Percentiles rank a stretch among this genome's conserved stretches.
Evolutionary conservation across 2,888 invertebrate species (phyloP).

Genomic region (Hyalella azteca): DNA sequence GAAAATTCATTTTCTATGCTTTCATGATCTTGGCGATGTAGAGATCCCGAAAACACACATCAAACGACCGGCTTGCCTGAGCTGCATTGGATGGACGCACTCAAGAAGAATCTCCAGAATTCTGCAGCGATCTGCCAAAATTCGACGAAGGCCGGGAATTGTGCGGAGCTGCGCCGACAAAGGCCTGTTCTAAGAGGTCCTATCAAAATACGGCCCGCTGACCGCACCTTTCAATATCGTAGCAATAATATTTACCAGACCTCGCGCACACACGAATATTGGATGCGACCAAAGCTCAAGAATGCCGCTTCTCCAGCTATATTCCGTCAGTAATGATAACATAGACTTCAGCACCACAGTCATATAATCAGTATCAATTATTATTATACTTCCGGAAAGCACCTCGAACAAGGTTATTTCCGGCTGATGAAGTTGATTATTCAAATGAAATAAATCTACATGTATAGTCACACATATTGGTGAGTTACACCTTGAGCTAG

Average conservation of each 20-base stretch:
- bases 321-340: not conserved
- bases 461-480: too few relatives aligned
- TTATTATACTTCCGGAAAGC: too few relatives aligned
- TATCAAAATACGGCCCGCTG: conserved; percentile 22
- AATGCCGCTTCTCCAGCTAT: not conserved
- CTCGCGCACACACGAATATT: conserved; percentile 14
- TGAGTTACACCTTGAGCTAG: too few relatives aligned
- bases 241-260: conserved; percentile 27
- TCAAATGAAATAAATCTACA: too few relatives aligned
- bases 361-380: too few relatives aligned
- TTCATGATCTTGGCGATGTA: not conserved
- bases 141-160: conserved; percentile 25
- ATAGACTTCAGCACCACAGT: not conserved
- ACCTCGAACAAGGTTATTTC: too few relatives aligned
- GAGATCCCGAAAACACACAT: conserved; percentile 17
- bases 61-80: conserved; percentile 11
- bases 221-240: conserved; percentile 31
- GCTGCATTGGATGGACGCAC: not conserved
- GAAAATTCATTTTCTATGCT: conserved; percentile 24
- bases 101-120: conserved; percentile 5
- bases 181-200: conserved; percentile 36
- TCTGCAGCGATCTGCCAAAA: conserved; percentile 8
- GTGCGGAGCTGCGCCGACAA: not conserved
- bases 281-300: not conserved
- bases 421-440: too few relatives aligned